Percentiles rank a stretch among this genome's conserved stretches.
phyloP scores from a whole-genome alignment of 2,113 vertebrate species.

The Willisornis vidua region DNA sequence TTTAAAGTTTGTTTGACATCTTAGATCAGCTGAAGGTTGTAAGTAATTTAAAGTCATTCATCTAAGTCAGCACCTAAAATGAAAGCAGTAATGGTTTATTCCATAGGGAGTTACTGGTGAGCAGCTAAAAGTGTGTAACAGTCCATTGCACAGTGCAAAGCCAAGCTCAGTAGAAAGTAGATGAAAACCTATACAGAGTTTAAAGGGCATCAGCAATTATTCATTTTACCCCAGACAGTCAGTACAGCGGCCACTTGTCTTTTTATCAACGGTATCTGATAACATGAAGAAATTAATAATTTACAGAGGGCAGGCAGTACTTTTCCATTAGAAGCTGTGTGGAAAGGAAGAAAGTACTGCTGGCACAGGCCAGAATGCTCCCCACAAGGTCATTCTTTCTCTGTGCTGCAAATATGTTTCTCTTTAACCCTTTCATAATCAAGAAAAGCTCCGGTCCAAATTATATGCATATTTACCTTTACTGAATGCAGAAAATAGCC shows the following conservation, averaged over 20 bases:
- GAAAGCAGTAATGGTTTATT: slow-evolving; percentile 71
- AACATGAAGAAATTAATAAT: slow-evolving; percentile 79
- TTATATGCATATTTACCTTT: neutral
- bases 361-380: slow-evolving; percentile 40
- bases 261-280: slow-evolving; percentile 71
- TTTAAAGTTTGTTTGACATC: slow-evolving; percentile 75
- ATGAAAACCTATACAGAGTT: slow-evolving; percentile 64
- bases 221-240: slow-evolving; percentile 61
- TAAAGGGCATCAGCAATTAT: slow-evolving; percentile 64
- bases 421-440: slow-evolving; percentile 59
- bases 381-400: slow-evolving; percentile 58
- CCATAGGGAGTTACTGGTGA: slow-evolving; percentile 53
- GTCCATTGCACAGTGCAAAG: slow-evolving; percentile 52
- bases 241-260: slow-evolving; percentile 61
- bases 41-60: slow-evolving; percentile 72
- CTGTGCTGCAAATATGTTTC: slow-evolving; percentile 6
- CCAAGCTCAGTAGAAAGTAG: slow-evolving; percentile 24
- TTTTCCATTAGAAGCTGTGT: slow-evolving; percentile 67
- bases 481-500: neutral
- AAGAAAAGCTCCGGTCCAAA: neutral
- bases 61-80: slow-evolving; percentile 74
- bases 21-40: slow-evolving; percentile 74
- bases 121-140: slow-evolving; percentile 48
- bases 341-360: slow-evolving; percentile 43
- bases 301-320: slow-evolving; percentile 71